phyloP scores from a whole-genome alignment of 2,113 vertebrate species.

The Vimba vimba region DNA sequence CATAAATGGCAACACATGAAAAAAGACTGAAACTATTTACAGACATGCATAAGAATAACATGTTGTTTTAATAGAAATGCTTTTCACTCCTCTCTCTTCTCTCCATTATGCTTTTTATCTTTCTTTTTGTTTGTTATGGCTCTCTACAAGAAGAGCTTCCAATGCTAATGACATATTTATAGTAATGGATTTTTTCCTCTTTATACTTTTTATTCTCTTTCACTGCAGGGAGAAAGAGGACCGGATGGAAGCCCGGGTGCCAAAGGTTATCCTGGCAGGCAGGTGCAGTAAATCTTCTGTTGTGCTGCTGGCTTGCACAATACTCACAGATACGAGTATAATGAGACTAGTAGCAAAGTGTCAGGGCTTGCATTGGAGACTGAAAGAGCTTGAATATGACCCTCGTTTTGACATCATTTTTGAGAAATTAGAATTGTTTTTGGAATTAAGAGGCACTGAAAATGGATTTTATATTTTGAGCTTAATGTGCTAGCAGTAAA shows the following conservation, averaged over 20 bases:
- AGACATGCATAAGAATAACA: conserved; percentile 8
- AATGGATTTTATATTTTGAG: conserved; percentile 1
- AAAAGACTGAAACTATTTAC: conserved; percentile 1
- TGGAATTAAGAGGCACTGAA: not conserved
- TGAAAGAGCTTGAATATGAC: conserved; percentile 11
- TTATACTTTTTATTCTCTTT: conserved; percentile 50
- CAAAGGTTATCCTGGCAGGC: conserved; percentile 99
- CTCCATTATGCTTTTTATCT: not conserved
- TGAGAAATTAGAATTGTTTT: conserved; percentile 2
- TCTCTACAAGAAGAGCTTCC: not conserved
- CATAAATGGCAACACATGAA: conserved; percentile 19
- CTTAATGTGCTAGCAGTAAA: not conserved
- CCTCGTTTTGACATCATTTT: not conserved
- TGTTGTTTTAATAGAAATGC: conserved; percentile 36
- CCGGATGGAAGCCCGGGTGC: conserved; percentile 90
- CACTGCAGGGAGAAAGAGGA: conserved; percentile 85
- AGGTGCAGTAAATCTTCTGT: conserved; percentile 99
- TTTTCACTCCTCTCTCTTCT: not conserved
- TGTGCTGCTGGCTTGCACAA: conserved; percentile 77
- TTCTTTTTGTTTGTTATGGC: not conserved
- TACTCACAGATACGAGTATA: conserved; percentile 51
- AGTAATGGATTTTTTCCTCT: conserved; percentile 16
- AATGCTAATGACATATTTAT: conserved; percentile 10
- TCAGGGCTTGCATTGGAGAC: conserved; percentile 8
- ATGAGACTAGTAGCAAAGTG: conserved; percentile 26